Conservation (phyloP, 2,797 vertebrate genomes). For the Lepilemur ruficaudatus region DNA sequence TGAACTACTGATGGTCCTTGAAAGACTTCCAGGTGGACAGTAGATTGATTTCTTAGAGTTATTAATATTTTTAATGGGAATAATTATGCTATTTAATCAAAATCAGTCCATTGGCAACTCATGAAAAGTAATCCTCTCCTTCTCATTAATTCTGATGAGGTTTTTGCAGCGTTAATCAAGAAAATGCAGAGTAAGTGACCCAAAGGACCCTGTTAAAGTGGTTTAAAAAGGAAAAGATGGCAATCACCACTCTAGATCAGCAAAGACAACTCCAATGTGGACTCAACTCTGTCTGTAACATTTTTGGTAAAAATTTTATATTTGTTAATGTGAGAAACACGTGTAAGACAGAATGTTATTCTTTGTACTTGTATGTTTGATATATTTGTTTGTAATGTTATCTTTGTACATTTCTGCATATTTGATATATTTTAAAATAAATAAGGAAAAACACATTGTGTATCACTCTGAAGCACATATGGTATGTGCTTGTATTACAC, state of each 20-base stretch:
- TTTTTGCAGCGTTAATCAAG: conserved; percentile 50
- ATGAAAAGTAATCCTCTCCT: conserved; percentile 57
- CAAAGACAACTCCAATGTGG: background rate
- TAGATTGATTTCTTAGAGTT: conserved; percentile 46
- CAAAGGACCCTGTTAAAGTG: conserved; percentile 18
- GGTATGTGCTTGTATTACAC: background rate
- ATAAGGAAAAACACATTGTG: background rate
- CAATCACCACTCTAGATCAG: conserved; percentile 15
- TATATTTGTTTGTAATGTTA: background rate
- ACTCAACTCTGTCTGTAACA: conserved; percentile 16
- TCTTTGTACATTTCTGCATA: conserved; percentile 4
- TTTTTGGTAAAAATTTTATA: background rate
- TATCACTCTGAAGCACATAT: background rate
- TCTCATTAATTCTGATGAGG: conserved; percentile 51
- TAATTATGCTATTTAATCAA: conserved; percentile 60
- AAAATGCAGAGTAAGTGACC: conserved; percentile 57
- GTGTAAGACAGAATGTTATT: background rate
- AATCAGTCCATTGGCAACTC: conserved; percentile 46
- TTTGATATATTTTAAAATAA: conserved; percentile 32
- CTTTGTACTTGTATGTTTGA: background rate
- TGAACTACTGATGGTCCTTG: conserved; percentile 20
- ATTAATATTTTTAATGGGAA: conserved; percentile 52
- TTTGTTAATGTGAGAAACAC: conserved; percentile 44
- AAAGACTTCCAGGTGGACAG: conserved; percentile 37
- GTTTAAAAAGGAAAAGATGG: conserved; percentile 44